phyloP scores from a whole-genome alignment of 2,113 vertebrate genomes.

The Corythoichthys haematopterus region DNA sequence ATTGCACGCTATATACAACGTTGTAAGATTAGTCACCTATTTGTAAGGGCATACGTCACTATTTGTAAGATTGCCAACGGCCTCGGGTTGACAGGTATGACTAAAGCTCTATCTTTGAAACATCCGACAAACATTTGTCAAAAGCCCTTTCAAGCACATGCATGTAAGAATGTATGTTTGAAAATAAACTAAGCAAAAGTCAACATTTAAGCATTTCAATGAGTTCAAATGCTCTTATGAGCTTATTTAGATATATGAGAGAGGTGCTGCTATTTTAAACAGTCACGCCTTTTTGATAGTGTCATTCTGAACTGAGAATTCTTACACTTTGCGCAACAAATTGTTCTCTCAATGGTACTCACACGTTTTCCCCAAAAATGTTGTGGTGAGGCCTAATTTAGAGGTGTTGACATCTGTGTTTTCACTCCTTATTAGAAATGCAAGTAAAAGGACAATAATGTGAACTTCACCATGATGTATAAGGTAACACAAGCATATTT shows the following conservation, averaged over 20 bases:
- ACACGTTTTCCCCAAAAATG: background rate
- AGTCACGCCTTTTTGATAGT: background rate
- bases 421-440: constrained; percentile 34
- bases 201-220: background rate
- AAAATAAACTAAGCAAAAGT: background rate
- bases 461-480: no score
- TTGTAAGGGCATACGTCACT: no score
- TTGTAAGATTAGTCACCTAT: no score
- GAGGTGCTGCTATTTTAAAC: background rate
- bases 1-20: no score
- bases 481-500: no score
- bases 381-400: background rate
- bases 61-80: no score
- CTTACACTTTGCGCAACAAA: background rate
- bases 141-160: background rate
- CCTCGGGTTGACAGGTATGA: background rate
- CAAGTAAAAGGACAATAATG: background rate
- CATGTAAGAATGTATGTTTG: background rate
- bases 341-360: background rate
- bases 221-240: background rate
- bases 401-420: background rate
- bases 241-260: background rate
- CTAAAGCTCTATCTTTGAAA: constrained; percentile 37
- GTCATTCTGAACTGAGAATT: background rate
- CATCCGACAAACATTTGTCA: constrained; percentile 15